These are phyloP conservation scores for Fregata magnificens DNA, from an alignment of 2,113 vertebrate species.

Conservation along the genomic window DNA sequence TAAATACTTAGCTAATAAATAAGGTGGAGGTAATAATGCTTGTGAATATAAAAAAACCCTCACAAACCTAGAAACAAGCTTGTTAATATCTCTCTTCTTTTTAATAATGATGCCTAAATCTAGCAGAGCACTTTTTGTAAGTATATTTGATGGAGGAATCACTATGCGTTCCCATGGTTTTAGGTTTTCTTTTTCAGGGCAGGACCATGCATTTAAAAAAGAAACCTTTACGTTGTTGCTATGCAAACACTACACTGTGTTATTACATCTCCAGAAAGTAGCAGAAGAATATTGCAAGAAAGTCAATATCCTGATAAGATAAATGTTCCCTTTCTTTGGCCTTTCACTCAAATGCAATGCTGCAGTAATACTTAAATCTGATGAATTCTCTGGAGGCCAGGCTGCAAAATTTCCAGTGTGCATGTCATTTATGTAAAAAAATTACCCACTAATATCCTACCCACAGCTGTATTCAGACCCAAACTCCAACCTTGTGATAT, in stretches of 20 bases:
- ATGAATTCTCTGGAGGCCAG: background rate
- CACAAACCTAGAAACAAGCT: background rate
- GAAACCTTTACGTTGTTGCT: constrained; percentile 47
- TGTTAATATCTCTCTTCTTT: constrained; percentile 1
- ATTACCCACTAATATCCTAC: background rate
- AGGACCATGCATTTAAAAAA: background rate
- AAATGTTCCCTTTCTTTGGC: background rate
- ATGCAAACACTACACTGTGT: constrained; percentile 20
- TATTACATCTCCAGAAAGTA: constrained; percentile 4
- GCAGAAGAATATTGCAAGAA: background rate
- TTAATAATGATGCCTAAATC: constrained; percentile 19
- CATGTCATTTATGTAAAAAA: background rate
- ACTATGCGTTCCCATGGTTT: constrained; percentile 48
- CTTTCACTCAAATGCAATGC: background rate
- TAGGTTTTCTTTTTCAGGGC: background rate
- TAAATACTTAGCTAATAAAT: constrained; percentile 40
- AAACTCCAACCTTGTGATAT: background rate
- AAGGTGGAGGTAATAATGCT: background rate
- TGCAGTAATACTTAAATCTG: background rate
- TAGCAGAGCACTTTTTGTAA: background rate
- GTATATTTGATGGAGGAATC: constrained; percentile 25
- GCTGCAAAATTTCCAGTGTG: background rate
- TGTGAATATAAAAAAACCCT: background rate
- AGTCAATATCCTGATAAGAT: constrained; percentile 40
- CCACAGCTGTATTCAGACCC: background rate